Evolutionary conservation across 1,140 invertebrate species (phyloP), one percentile per base, ranked within the genome.

Genomic region (Apis mellifera): DNA sequence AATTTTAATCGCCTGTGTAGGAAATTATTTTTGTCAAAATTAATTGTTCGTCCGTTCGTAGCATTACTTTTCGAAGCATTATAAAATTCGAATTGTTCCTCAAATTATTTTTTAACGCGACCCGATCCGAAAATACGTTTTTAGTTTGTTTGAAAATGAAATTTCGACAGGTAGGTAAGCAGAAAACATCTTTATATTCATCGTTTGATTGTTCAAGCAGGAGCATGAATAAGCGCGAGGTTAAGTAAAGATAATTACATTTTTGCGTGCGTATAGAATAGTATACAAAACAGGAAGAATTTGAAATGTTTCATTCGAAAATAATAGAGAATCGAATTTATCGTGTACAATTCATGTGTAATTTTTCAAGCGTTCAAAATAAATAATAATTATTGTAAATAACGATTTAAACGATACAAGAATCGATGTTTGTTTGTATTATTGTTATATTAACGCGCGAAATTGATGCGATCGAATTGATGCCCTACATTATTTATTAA

Each of bases 101-200:
- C 8, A 23, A 54, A 32, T 1, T 54, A 26, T 19, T 59, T n/a
- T 42, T 48, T 26, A 64, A 82, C 52, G 82, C 65, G 76, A 84
- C 82, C 68, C 57, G 82, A 83, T 48, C 62, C 75, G 68, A 87
- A n/a, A 83, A 76, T 65, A 77, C 69, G 50, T 65, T 42, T 65
- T 42, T 55, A 55, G 48, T 60, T 50, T 54, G 26, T 26, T 42
- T 54, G 54, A 72, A 66, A n/a, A 48, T n/a, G 62, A 48, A 54
- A 79, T 86, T 81, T 76, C 55, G 82, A 23, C 86, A 86, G 86
- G 85, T 87, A 87, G 85, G 85, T 87, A 84, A 87, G 21, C 72
- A 73, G 42, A 57, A n/a, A n/a, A 71, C 21, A 17, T 55, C 21
- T 57, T 81, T 59, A 59, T 23, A 48, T 68, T 75, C 26, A 65